Percentiles rank a stretch among this genome's conserved stretches.
Conservation (phyloP, 35 echinoderm and acorn worm species). For the Anneissia japonica region DNA sequence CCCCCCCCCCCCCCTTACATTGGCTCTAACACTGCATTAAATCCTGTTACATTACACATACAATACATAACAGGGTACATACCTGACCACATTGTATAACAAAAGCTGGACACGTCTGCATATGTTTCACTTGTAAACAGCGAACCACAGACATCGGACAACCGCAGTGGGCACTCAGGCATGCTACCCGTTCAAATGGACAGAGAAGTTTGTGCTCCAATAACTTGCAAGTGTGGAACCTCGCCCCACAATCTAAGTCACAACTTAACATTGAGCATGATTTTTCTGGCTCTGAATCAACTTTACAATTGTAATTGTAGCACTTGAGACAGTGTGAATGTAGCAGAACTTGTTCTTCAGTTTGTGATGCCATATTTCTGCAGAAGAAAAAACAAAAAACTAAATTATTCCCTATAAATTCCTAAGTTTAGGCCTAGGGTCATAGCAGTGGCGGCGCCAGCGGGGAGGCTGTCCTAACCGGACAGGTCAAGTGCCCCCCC, state of each 20-base stretch:
- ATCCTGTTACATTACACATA: too few relatives aligned
- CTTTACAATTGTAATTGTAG: conserved; percentile 32
- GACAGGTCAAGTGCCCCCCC: too few relatives aligned
- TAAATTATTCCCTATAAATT: too few relatives aligned
- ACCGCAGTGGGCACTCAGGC: neutral
- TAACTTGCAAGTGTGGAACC: conserved; percentile 72
- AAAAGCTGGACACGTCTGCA: neutral
- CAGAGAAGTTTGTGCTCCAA: conserved; percentile 67
- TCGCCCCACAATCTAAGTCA: conserved; percentile 74
- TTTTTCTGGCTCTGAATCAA: conserved; percentile 13
- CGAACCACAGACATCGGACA: neutral
- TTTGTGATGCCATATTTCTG: neutral
- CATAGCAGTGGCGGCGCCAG: too few relatives aligned
- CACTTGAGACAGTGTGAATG: conserved; percentile 71
- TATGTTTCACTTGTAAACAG: neutral
- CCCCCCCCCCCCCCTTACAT: too few relatives aligned
- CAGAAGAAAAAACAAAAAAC: neutral
- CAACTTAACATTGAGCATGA: conserved; percentile 63
- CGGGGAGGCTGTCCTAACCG: too few relatives aligned
- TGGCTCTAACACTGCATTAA: too few relatives aligned
- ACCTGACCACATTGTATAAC: neutral
- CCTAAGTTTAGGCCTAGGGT: too few relatives aligned
- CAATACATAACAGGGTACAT: too few relatives aligned
- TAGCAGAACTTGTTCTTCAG: neutral
- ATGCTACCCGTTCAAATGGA: conserved; percentile 48